phyloP scores from a whole-genome alignment of 2,797 vertebrate genomes.

The Tenualosa ilisha region DNA sequence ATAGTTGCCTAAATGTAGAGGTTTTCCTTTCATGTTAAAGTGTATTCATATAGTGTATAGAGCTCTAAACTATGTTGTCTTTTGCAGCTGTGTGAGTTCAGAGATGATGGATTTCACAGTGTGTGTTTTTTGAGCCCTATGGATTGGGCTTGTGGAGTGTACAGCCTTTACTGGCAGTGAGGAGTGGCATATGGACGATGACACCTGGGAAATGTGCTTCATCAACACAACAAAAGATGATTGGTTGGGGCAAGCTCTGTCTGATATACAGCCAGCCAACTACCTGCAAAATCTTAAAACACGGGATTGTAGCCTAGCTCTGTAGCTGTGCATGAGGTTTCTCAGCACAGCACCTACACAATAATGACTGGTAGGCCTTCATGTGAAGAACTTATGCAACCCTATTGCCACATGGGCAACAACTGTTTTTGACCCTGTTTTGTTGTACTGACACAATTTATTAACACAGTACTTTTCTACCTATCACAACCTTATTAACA shows the following conservation, averaged over 20 bases:
- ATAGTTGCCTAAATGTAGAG: neutral
- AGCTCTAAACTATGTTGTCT: neutral
- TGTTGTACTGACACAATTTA: neutral
- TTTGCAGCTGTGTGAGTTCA: too few relatives aligned
- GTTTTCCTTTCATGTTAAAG: neutral
- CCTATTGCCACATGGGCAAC: neutral
- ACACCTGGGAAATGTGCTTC: constrained; percentile 46
- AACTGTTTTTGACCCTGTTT: neutral
- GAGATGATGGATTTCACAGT: neutral
- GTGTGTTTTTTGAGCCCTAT: neutral
- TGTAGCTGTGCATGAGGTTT: neutral
- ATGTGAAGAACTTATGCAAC: neutral
- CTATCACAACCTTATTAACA: neutral
- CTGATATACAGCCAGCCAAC: constrained; percentile 46
- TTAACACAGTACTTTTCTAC: neutral
- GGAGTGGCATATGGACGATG: constrained; percentile 51
- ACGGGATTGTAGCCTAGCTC: neutral
- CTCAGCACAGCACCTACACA: neutral
- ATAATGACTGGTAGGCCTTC: neutral
- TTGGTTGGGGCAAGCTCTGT: constrained; percentile 38
- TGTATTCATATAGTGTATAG: neutral
- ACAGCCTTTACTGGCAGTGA: constrained; percentile 42
- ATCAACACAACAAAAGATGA: constrained; percentile 43
- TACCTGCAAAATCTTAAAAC: constrained; percentile 46
- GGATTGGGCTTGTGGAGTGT: neutral